Conservation (phyloP, 2,888 invertebrate genomes). For the Apoda limacodes region DNA sequence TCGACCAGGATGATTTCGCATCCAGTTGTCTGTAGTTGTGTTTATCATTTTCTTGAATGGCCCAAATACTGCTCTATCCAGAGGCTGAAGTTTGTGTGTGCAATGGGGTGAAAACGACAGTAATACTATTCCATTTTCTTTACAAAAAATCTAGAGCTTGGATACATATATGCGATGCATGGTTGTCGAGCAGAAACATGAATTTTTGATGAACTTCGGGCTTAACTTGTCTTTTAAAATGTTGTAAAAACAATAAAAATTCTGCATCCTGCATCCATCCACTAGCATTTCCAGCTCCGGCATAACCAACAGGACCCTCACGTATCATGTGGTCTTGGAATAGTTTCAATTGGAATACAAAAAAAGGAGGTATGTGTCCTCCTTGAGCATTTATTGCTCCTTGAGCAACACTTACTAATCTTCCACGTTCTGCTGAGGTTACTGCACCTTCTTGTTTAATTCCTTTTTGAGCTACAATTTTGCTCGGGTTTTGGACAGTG, state of each 20-base stretch:
- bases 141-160: slow-evolving; percentile 16
- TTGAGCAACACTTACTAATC: slow-evolving; percentile 13
- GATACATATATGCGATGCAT: slow-evolving; percentile 14
- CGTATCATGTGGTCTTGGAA: slow-evolving; percentile 18
- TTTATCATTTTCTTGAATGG: slow-evolving; percentile 18
- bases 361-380: slow-evolving; percentile 3
- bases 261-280: slow-evolving; percentile 26
- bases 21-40: slow-evolving; percentile 14
- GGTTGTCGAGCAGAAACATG: slow-evolving; percentile 18
- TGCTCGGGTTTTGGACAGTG: slow-evolving; percentile 14
- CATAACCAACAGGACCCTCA: slow-evolving; percentile 17
- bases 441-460: slow-evolving; percentile 14
- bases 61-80: slow-evolving; percentile 18
- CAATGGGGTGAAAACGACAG: slow-evolving; percentile 18
- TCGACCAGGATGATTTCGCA: slow-evolving; percentile 14
- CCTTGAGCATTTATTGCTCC: slow-evolving; percentile 12
- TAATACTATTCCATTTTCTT: slow-evolving; percentile 15
- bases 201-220: slow-evolving; percentile 14
- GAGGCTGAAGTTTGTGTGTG: slow-evolving; percentile 18
- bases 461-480: slow-evolving; percentile 9
- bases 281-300: slow-evolving; percentile 23
- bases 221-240: slow-evolving; percentile 13
- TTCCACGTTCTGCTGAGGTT: slow-evolving; percentile 16
- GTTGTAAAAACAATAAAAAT: slow-evolving; percentile 14
- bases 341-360: slow-evolving; percentile 12